phyloP scores from a whole-genome alignment of 2,888 invertebrate genomes.

The Agriopis marginaria region DNA sequence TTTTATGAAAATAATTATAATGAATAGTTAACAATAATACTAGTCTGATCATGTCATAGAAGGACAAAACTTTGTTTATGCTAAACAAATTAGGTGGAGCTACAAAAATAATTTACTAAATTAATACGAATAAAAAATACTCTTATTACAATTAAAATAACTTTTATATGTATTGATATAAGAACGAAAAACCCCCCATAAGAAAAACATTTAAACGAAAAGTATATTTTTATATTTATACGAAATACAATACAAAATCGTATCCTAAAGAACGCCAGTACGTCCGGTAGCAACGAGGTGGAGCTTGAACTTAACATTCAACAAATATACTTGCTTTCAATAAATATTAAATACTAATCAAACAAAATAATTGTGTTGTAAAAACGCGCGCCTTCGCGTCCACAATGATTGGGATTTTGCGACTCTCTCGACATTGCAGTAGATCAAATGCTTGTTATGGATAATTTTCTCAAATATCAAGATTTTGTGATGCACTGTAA shows the following conservation, averaged over 20 bases:
- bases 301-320: constrained; percentile 67
- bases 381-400: constrained; percentile 82
- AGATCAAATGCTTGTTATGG: not conserved
- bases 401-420: constrained; percentile 54
- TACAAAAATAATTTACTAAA: too few species aligned
- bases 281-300: constrained; percentile 61
- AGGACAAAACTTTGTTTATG: not conserved
- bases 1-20: not conserved
- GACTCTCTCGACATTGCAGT: constrained; percentile 40
- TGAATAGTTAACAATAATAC: not conserved
- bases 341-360: constrained; percentile 74
- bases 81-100: not conserved
- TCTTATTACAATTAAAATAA: too few species aligned
- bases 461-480: not conserved
- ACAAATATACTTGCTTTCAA: constrained; percentile 67
- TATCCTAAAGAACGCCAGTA: constrained; percentile 54
- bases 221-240: not conserved
- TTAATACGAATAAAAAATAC: too few species aligned
- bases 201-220: not conserved
- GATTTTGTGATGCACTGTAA: not conserved
- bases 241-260: constrained; percentile 48
- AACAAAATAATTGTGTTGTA: constrained; percentile 82
- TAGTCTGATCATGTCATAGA: not conserved
- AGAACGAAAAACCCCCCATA: not conserved
- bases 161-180: not conserved